phyloP scores from a whole-genome alignment of 1,140 invertebrate species.

The Pseudomyrmex flavicornis region DNA sequence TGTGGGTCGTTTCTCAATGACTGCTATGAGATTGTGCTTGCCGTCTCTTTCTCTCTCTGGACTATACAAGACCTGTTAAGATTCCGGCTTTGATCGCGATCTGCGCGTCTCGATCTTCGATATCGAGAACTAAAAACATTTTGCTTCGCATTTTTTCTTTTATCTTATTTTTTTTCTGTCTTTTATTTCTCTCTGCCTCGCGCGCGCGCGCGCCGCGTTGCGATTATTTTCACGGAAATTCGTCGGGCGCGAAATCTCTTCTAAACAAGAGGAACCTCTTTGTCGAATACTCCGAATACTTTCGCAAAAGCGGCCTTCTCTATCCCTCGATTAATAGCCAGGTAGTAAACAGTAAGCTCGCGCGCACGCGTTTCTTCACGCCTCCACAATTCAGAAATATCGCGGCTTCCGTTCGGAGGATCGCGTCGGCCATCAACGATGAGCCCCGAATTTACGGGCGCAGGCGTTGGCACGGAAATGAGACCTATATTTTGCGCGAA shows the following conservation, averaged over 20 bases:
- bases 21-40: not conserved
- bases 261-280: no score
- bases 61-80: not conserved
- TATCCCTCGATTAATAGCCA: not conserved
- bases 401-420: constrained; percentile 39
- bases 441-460: constrained; percentile 23
- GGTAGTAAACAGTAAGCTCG: constrained; percentile 31
- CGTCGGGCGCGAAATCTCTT: no score
- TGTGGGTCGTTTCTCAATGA: constrained; percentile 25
- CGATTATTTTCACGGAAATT: no score
- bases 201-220: not conserved
- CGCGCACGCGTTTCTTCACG: not conserved
- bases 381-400: constrained; percentile 53
- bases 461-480: constrained; percentile 49
- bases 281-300: no score
- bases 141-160: not conserved
- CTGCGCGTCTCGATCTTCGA: not conserved
- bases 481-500: constrained; percentile 48
- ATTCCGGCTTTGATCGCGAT: constrained; percentile 30
- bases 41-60: not conserved
- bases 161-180: not conserved
- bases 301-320: no score
- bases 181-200: not conserved
- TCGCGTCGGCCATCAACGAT: constrained; percentile 10
- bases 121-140: not conserved